Conservation (phyloP, 2,797 vertebrate genomes). For the Brachyrhaphis roseni region DNA sequence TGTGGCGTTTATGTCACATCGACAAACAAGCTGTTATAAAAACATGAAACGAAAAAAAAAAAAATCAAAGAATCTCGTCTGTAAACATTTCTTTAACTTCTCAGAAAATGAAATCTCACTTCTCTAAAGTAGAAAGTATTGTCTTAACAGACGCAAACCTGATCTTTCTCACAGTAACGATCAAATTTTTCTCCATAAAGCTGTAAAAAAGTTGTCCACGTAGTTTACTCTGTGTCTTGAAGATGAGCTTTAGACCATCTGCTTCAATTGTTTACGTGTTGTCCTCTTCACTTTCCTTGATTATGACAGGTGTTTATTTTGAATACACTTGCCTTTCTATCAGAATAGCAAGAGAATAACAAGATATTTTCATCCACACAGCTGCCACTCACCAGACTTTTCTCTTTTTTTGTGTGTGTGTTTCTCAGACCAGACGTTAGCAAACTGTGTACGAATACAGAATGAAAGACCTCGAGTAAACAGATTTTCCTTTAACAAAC, state of each 20-base stretch:
- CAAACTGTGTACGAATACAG: conserved; percentile 2
- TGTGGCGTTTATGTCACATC: conserved; percentile 17
- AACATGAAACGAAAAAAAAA: neutral
- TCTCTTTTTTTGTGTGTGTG: neutral
- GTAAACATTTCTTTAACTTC: conserved; percentile 29
- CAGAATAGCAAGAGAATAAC: neutral
- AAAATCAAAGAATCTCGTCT: neutral
- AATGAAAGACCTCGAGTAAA: neutral
- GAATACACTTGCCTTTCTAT: neutral
- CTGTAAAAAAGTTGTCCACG: conserved; percentile 11
- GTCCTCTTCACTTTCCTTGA: neutral
- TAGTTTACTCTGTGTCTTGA: conserved; percentile 14
- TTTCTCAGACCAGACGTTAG: neutral
- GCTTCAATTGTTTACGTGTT: neutral
- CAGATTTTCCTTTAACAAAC: neutral
- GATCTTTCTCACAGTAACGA: conserved; percentile 37
- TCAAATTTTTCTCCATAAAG: conserved; percentile 15
- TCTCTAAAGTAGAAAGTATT: conserved; percentile 37
- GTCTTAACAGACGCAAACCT: conserved; percentile 21
- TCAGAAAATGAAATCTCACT: conserved; percentile 17
- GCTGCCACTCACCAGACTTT: neutral
- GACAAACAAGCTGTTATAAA: conserved; percentile 5
- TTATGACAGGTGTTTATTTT: neutral
- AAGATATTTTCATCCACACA: neutral
- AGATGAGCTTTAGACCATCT: neutral